These are phyloP conservation scores for Mactra quadrangularis DNA, from an alignment of 1,140 invertebrate species.

Conservation along the genomic window DNA sequence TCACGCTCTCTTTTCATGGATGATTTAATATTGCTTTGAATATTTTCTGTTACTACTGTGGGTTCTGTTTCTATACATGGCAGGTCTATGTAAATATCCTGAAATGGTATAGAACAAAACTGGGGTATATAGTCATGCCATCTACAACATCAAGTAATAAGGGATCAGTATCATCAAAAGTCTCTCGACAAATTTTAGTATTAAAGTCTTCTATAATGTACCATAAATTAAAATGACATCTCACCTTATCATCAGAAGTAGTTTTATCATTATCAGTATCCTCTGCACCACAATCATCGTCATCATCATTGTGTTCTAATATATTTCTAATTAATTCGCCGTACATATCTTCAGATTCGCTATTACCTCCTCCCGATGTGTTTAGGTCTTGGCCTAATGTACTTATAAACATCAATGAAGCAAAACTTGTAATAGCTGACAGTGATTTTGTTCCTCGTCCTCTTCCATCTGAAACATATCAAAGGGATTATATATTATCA, in stretches of 20 bases:
- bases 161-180: too few species aligned
- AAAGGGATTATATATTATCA: too few species aligned
- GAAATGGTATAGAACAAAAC: not conserved
- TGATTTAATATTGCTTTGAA: not conserved
- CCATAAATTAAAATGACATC: too few species aligned
- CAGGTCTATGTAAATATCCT: not conserved
- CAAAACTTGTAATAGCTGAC: slow-evolving; percentile 73
- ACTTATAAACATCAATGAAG: slow-evolving; percentile 74
- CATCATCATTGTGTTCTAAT: slow-evolving; percentile 52
- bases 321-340: slow-evolving; percentile 61
- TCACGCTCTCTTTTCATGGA: too few species aligned
- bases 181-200: too few species aligned
- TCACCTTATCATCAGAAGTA: slow-evolving; percentile 6
- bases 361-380: slow-evolving; percentile 7
- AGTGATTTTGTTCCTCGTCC: slow-evolving; percentile 68
- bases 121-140: too few species aligned
- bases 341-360: slow-evolving; percentile 66
- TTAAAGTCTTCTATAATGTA: too few species aligned
- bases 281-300: slow-evolving; percentile 30
- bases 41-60: not conserved
- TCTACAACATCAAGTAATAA: too few species aligned
- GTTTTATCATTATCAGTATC: slow-evolving; percentile 25
- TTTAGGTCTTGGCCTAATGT: slow-evolving; percentile 72
- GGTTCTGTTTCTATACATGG: not conserved
- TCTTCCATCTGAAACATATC: slow-evolving; percentile 67